Conservation (phyloP, 2,113 vertebrate species). For the Brachyistius frenatus region DNA sequence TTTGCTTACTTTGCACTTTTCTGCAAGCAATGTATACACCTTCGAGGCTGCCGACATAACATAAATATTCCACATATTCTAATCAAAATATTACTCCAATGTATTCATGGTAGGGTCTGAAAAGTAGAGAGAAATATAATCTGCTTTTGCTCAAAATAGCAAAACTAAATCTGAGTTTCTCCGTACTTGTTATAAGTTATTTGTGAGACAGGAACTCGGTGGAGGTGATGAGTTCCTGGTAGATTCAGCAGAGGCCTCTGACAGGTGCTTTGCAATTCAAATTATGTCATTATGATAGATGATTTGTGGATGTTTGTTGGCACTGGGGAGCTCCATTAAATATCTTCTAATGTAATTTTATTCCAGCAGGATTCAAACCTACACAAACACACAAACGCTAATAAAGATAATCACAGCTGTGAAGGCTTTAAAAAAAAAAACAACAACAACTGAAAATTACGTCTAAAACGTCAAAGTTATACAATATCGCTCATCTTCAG, state of each 20-base stretch:
- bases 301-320: conserved; percentile 59
- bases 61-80: conserved; percentile 24
- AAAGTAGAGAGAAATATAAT: background rate
- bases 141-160: conserved; percentile 27
- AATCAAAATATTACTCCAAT: conserved; percentile 32
- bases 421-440: conserved; percentile 13
- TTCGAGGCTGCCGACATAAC: background rate
- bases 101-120: conserved; percentile 1
- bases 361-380: conserved; percentile 52
- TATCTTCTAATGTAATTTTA: conserved; percentile 66
- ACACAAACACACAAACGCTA: conserved; percentile 26
- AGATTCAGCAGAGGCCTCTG: conserved; percentile 42
- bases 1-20: conserved; percentile 26
- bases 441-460: background rate
- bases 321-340: conserved; percentile 62
- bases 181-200: conserved; percentile 1
- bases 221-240: conserved; percentile 24
- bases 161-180: background rate
- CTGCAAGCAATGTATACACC: background rate
- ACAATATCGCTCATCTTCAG: conserved; percentile 23
- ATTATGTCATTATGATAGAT: conserved; percentile 76
- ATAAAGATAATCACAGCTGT: conserved; percentile 56
- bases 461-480: conserved; percentile 45
- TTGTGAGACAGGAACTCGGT: conserved; percentile 29
- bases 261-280: conserved; percentile 79